Percentiles rank a stretch among this genome's conserved stretches.
Evolutionary conservation across 2,888 invertebrate genomes (phyloP).

Genomic region (Cheilosia vulpina): DNA sequence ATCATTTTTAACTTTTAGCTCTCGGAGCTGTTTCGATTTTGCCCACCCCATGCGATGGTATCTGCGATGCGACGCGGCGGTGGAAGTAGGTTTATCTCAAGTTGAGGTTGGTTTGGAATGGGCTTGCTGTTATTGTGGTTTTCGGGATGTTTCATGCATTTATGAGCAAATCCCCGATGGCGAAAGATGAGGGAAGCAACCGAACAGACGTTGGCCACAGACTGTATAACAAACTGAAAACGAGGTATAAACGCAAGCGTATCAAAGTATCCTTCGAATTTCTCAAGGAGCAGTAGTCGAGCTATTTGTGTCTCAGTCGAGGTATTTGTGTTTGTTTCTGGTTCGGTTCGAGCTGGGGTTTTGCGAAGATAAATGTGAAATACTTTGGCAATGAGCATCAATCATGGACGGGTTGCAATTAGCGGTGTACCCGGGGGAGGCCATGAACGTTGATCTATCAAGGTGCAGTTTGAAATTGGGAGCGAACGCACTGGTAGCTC

Average conservation of each 20-base stretch:
- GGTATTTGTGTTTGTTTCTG: no score
- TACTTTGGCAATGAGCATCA: not conserved
- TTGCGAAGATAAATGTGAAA: conserved; percentile 14
- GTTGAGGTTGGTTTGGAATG: conserved; percentile 22
- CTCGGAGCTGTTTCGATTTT: conserved; percentile 41
- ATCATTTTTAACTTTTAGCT: conserved; percentile 58
- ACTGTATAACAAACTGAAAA: not conserved
- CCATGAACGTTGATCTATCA: not conserved
- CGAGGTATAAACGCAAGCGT: not conserved
- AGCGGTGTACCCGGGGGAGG: conserved; percentile 3
- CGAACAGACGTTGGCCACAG: conserved; percentile 16
- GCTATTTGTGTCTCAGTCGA: not conserved
- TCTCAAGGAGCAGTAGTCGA: not conserved
- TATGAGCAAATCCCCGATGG: conserved; percentile 25
- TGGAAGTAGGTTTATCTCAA: conserved; percentile 16
- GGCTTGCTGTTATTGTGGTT: conserved; percentile 33
- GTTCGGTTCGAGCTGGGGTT: not conserved
- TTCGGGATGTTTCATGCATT: conserved; percentile 34
- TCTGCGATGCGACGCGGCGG: conserved; percentile 12
- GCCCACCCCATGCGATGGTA: conserved; percentile 57
- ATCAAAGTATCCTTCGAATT: not conserved
- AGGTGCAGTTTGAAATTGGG: not conserved
- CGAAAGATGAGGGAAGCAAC: conserved; percentile 18
- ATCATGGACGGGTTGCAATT: conserved; percentile 22
- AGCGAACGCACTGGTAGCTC: not conserved